Conservation (phyloP, 1,140 invertebrate species). For the Matsumurasca onukii region DNA sequence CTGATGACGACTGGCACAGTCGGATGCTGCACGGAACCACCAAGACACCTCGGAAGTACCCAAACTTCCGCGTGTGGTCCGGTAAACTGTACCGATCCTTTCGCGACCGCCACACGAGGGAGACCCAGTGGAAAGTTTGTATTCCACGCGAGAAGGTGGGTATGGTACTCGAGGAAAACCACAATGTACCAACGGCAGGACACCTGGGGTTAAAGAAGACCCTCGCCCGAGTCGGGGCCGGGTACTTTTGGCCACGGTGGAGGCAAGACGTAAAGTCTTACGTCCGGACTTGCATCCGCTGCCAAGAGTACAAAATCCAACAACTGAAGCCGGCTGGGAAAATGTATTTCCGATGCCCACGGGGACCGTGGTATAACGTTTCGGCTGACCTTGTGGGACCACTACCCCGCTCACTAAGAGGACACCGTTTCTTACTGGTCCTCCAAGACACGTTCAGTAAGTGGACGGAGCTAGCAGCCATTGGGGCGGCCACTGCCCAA, state of each 20-base stretch:
- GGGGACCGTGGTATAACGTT: not conserved
- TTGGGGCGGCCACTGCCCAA: no score
- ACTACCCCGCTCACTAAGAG: not conserved
- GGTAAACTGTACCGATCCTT: not conserved
- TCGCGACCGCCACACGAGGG: no score
- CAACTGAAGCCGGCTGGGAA: not conserved
- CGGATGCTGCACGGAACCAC: not conserved
- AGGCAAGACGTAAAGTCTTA: not conserved
- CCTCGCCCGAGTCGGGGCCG: not conserved
- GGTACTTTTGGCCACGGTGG: not conserved
- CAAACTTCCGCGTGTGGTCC: not conserved
- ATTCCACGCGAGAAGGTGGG: no score
- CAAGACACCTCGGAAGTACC: not conserved
- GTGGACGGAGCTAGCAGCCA: no score
- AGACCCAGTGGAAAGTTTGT: no score
- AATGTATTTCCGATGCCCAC: not conserved
- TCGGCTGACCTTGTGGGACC: not conserved
- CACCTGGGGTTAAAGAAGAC: not conserved
- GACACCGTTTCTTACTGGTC: not conserved
- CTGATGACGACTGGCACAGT: not conserved
- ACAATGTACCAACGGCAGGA: not conserved
- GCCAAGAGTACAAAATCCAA: not conserved
- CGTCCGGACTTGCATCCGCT: not conserved
- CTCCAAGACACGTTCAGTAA: not conserved
- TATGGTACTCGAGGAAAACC: not conserved